A percentile compares a stretch with the other conserved stretches of the same genome.
phyloP scores from a whole-genome alignment of 2,797 vertebrate species.

The Siniperca scherzeri region DNA sequence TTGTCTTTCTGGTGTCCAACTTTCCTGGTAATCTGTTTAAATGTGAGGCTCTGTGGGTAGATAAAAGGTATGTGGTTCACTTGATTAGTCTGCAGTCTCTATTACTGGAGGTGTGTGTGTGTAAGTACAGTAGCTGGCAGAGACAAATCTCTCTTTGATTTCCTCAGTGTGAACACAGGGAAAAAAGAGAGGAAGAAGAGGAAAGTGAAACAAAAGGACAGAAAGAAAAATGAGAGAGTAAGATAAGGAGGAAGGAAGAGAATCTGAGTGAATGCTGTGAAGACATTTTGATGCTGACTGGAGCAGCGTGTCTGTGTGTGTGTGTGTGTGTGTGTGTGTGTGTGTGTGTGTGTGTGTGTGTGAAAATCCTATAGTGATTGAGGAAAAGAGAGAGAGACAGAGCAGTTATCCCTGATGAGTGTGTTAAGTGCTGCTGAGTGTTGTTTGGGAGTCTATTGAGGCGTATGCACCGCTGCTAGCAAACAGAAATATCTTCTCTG shows the following conservation, averaged over 20 bases:
- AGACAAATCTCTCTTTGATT: conserved; percentile 73
- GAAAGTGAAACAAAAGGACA: conserved; percentile 46
- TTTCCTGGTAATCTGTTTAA: conserved; percentile 84
- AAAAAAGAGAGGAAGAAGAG: conserved; percentile 19
- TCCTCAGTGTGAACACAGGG: conserved; percentile 54
- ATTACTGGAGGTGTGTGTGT: conserved; percentile 66
- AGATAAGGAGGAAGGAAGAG: conserved; percentile 36
- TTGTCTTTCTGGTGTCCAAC: conserved; percentile 78
- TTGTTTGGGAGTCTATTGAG: conserved; percentile 62
- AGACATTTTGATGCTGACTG: conserved; percentile 60
- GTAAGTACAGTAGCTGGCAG: conserved; percentile 73
- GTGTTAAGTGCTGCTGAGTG: conserved; percentile 65
- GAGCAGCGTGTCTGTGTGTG: conserved; percentile 31
- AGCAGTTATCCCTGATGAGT: conserved; percentile 55
- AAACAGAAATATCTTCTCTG: conserved; percentile 46
- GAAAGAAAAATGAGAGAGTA: conserved; percentile 30
- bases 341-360: conserved; percentile 24
- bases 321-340: conserved; percentile 27
- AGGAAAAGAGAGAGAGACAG: conserved; percentile 31
- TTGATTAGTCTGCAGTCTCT: conserved; percentile 75
- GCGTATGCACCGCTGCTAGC: conserved; percentile 22
- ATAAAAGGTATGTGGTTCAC: conserved; percentile 82
- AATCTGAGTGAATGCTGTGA: conserved; percentile 49
- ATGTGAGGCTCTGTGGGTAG: conserved; percentile 79
- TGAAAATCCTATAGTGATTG: conserved; percentile 24